Evolutionary conservation across 2,113 vertebrate genomes (phyloP), one percentile per base, ranked within the genome.

Genomic region (Hippocampus mohnikei): DNA sequence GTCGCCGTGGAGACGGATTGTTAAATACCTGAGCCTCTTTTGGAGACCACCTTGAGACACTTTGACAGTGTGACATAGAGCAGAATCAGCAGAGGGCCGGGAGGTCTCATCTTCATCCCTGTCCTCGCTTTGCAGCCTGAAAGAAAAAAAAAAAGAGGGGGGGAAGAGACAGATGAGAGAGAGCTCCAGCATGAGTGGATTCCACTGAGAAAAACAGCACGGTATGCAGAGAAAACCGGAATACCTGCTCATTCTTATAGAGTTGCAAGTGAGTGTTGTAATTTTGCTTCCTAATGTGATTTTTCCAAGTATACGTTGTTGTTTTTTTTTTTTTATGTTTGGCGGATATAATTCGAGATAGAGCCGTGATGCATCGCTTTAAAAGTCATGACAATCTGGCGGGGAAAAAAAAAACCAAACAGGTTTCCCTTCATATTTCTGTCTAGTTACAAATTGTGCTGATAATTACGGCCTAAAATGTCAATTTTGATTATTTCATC

Each of bases 101-200:
- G 88, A 84, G 86, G 84, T 88, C 82, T 90, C 91, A 92, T 92
- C 88, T 92, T 92, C 82, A 60, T 80, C 79, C 86, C 85, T 58
- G 80, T 88, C 87, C 88, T 84, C 77, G 73, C 88, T 85, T 82
- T 74, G 73, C 78, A 70, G 79, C 82, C 89, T 90, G 70, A 37
- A 40, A 20, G 16, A 4, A 67, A 61, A 25, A 27, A 40, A n/a
- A 52, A 50, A 2, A 8, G 29, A 4, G 1, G 0, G 18, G 18
- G 16, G 16, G 42, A 13, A 8, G 11, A 76, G 66, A 33, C 48
- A 58, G 44, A 81, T 87, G 79, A 86, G 84, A 82, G 72, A 83
- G 12, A 62, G 61, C 70, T 69, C 44, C 13, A 50, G 55, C 48
- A 79, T 29, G 71, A 73, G 77, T 71, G 71, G 63, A 79, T 59